Percentiles rank a stretch among this genome's conserved stretches.
These are phyloP conservation scores for Cisticola juncidis DNA, from an alignment of 2,113 vertebrate species.

Conservation along the genomic window DNA sequence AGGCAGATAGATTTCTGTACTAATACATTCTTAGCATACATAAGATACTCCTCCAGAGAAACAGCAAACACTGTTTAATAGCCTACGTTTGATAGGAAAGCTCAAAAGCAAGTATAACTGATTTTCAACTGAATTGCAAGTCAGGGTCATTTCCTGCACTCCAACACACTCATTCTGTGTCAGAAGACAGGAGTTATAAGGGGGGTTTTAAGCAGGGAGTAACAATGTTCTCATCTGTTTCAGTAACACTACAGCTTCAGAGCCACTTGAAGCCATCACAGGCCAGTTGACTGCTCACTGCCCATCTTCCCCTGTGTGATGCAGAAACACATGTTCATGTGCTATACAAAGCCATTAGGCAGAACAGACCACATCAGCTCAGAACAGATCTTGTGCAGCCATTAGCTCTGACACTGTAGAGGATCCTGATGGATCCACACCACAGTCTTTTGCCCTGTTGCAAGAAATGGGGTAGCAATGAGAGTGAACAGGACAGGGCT, in stretches of 20 bases:
- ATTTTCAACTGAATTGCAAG: neutral
- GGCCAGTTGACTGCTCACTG: neutral
- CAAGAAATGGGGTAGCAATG: neutral
- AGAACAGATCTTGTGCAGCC: neutral
- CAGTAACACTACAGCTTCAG: neutral
- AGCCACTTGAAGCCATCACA: neutral
- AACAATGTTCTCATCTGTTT: neutral
- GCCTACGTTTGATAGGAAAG: neutral
- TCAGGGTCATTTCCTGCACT: neutral
- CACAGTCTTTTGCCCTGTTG: neutral
- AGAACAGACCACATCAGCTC: neutral
- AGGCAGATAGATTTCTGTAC: neutral
- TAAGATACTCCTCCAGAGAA: neutral
- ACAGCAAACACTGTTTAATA: neutral
- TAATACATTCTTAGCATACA: neutral
- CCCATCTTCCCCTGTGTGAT: neutral
- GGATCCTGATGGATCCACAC: neutral
- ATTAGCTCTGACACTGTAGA: neutral
- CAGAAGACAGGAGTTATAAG: neutral
- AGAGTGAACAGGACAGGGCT: neutral
- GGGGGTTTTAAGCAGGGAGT: neutral
- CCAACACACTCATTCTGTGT: neutral
- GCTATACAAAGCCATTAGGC: neutral
- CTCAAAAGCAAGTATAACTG: neutral
- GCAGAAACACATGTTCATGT: accelerated